Conservation (phyloP, 2,797 vertebrate species). For the Cephalopachus bancanus region DNA sequence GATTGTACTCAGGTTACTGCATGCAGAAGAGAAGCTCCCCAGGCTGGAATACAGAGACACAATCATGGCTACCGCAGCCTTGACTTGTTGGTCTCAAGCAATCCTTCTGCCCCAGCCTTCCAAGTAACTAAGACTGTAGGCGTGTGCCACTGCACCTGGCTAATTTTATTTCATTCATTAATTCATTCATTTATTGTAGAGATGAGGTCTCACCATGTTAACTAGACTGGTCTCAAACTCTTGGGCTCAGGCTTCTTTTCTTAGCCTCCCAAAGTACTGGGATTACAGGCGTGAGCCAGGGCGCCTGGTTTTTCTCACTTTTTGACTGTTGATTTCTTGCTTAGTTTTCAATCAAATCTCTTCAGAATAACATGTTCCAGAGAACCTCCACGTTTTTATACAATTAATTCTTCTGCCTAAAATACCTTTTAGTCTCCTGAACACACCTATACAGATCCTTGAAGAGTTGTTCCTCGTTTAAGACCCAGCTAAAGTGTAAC, state of each 20-base stretch:
- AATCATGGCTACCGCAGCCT: too few species aligned
- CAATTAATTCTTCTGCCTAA: background rate
- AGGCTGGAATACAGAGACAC: too few species aligned
- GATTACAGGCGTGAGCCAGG: too few species aligned
- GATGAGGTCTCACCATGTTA: too few species aligned
- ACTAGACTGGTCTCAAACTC: too few species aligned
- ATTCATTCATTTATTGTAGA: too few species aligned
- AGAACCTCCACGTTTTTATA: background rate
- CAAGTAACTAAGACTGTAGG: too few species aligned
- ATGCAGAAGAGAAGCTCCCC: background rate
- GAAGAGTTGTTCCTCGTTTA: background rate
- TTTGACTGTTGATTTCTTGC: conserved; percentile 31
- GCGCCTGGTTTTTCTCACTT: conserved; percentile 6
- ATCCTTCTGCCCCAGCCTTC: too few species aligned
- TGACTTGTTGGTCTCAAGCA: too few species aligned
- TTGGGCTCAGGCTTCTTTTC: too few species aligned
- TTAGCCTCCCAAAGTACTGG: background rate
- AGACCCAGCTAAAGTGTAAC: background rate
- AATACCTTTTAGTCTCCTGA: background rate
- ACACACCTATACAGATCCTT: background rate
- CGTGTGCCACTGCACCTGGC: too few species aligned
- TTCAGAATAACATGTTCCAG: background rate
- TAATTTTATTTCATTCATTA: too few species aligned
- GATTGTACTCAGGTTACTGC: background rate
- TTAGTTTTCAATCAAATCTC: background rate